A percentile compares a stretch with the other conserved stretches of the same genome.
These are phyloP conservation scores for Lasiurus borealis DNA, from an alignment of 2,113 vertebrate species.

Conservation along the genomic window DNA sequence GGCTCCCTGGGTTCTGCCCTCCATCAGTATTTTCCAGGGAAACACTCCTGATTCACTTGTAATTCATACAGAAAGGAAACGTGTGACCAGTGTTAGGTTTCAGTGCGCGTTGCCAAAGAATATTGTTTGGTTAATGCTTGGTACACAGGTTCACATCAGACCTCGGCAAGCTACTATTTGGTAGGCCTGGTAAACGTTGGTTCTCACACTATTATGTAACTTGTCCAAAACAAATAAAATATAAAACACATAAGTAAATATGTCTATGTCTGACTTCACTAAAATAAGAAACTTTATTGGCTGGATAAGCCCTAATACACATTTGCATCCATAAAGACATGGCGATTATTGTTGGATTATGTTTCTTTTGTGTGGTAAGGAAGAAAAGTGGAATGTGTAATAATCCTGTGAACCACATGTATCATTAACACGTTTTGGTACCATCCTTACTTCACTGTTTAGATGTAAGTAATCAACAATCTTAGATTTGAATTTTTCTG, in stretches of 20 bases:
- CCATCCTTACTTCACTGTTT: background rate
- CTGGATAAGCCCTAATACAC: background rate
- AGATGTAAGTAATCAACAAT: conserved; percentile 5
- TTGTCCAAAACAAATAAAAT: background rate
- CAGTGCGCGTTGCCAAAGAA: background rate
- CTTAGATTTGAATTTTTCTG: background rate
- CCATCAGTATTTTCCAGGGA: background rate
- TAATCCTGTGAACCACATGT: background rate
- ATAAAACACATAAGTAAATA: background rate
- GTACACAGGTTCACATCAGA: background rate
- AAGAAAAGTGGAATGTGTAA: background rate
- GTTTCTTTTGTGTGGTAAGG: background rate
- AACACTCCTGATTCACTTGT: background rate
- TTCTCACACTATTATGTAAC: background rate
- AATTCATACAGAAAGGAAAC: background rate
- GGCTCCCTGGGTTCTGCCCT: background rate
- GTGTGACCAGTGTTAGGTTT: background rate
- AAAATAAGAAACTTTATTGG: background rate
- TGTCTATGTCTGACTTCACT: background rate
- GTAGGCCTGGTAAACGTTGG: background rate
- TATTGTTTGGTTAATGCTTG: background rate
- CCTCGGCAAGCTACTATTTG: background rate
- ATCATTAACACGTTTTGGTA: background rate
- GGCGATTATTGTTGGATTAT: background rate
- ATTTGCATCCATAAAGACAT: background rate